Conservation (phyloP, 2,113 vertebrate species). For the Pterocles orientalis region DNA sequence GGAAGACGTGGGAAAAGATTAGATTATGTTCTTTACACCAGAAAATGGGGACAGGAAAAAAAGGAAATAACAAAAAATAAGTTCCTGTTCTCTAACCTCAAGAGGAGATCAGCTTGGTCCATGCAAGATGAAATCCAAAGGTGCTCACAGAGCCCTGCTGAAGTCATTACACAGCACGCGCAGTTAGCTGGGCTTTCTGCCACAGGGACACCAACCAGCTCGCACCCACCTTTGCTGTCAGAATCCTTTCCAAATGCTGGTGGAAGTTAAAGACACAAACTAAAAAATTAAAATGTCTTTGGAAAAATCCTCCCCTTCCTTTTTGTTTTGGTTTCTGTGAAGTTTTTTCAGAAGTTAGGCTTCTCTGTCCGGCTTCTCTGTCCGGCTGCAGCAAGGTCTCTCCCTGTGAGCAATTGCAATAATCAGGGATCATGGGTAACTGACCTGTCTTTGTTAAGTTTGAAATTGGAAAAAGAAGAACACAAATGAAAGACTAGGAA, state of each 20-base stretch:
- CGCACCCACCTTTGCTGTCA: not conserved
- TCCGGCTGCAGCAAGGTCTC: not conserved
- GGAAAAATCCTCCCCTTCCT: not conserved
- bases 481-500: not conserved
- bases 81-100: not conserved
- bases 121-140: not conserved
- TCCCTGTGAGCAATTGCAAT: not conserved
- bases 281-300: not conserved
- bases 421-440: not conserved
- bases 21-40: not conserved
- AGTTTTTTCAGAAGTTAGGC: not conserved
- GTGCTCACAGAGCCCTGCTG: not conserved
- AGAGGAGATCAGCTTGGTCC: not conserved
- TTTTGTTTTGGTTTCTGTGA: not conserved
- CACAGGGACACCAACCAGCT: not conserved
- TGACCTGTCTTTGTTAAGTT: not conserved
- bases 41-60: not conserved
- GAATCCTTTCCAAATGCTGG: not conserved
- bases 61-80: not conserved
- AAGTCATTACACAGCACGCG: not conserved
- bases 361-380: not conserved
- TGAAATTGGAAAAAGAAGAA: not conserved
- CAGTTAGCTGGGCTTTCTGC: not conserved
- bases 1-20: not conserved
- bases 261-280: not conserved